Evolutionary conservation across 2,113 vertebrate species (phyloP), one percentile per base, ranked within the genome.

Genomic region (Crotalus helleri): DNA sequence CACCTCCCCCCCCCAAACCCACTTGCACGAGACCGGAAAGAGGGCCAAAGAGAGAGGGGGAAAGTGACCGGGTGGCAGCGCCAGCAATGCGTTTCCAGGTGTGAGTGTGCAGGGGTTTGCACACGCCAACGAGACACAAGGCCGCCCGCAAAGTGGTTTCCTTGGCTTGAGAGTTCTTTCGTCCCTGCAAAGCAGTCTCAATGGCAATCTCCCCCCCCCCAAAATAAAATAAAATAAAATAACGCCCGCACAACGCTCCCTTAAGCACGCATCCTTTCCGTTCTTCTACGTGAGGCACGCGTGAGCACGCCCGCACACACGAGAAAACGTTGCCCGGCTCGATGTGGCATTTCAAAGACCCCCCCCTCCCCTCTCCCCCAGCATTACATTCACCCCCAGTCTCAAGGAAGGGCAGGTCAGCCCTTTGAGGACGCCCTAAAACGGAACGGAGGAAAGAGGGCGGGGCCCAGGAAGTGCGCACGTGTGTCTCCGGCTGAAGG

Each of bases 401-500:
- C 93, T 93, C 92, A 94, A 93, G 93, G 88, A 29, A 96, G 91
- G 96, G 98, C 97, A 95, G 97, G 97, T 98, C 95, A 98, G 96
- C 96, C 96, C 97, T 96, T 95, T 93, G 94, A 93, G 93, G 94
- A 95, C 96, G 96, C 94, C 94, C 94, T 96, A 96, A 95, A 93
- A 94, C 94, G 94, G 95, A 95, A 94, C 59, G 54, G 24, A 53
- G 81, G 24, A 3, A 93, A 87, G 95, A 93, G 95, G 96, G 96
- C 93, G 87, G 91, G 96, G 97, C 69, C 64, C 93, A 93, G 94
- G 53, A 87, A 97, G 98, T 97, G 97, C 97, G 97, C 96, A 96
- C 95, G 95, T 54, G 95, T 54, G 96, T 97, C 96, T 96, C 96
- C 96, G 95, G 95, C 96, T 93, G 95, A 97, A 98, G 97, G 96